phyloP scores from a whole-genome alignment of 2,113 vertebrate species.

The Phylloscopus trochiloides region DNA sequence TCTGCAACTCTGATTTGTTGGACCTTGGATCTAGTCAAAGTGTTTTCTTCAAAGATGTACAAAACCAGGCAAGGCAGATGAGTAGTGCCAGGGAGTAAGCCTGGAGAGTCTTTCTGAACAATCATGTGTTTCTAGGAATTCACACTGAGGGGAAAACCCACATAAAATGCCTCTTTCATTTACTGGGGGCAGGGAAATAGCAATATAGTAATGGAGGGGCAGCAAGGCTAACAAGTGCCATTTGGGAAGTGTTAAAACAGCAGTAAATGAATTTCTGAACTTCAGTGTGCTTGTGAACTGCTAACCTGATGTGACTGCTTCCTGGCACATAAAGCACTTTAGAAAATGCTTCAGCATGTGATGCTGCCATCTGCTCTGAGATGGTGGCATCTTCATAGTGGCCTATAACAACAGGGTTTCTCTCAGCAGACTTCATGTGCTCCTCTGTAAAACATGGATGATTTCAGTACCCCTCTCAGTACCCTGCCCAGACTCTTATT shows the following conservation, averaged over 20 bases:
- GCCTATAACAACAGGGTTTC: neutral
- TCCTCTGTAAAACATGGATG: neutral
- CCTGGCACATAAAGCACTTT: neutral
- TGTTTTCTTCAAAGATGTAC: neutral
- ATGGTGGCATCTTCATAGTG: neutral
- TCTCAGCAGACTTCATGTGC: neutral
- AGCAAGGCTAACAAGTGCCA: neutral
- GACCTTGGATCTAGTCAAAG: neutral
- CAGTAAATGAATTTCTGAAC: neutral
- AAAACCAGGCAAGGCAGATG: neutral
- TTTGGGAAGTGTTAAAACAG: neutral
- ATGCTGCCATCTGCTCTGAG: neutral
- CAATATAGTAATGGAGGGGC: neutral
- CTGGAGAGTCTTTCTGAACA: neutral
- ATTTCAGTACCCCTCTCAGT: neutral
- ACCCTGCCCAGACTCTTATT: neutral
- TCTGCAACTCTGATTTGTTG: neutral
- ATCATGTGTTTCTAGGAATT: neutral
- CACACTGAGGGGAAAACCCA: neutral
- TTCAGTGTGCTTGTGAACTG: neutral
- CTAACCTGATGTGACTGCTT: neutral
- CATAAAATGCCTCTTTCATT: neutral
- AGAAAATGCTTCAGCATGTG: neutral
- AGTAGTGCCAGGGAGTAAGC: neutral
- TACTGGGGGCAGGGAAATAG: neutral